phyloP scores from a whole-genome alignment of 2,888 invertebrate species.

The Drosophila atroscutellata region DNA sequence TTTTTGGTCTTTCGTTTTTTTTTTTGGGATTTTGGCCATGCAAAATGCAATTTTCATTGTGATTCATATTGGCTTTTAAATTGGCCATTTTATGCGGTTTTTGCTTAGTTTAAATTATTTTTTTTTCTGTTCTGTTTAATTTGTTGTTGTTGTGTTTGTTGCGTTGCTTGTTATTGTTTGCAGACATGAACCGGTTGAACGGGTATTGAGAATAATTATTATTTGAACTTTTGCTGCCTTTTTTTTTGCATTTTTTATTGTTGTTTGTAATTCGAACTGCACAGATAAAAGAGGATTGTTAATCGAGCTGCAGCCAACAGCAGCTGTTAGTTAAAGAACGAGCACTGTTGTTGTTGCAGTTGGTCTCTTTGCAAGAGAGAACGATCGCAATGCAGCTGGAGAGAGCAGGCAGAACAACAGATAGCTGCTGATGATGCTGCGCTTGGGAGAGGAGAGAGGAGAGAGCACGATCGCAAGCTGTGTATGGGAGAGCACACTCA shows the following conservation, averaged over 20 bases:
- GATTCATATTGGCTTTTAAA: conserved; percentile 55
- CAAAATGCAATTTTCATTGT: conserved; percentile 55
- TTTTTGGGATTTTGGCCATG: conserved; percentile 34
- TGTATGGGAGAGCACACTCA: conserved; percentile 18
- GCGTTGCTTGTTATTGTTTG: conserved; percentile 37
- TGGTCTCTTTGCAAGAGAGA: neutral
- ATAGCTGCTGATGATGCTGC: conserved; percentile 20
- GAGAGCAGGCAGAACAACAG: conserved; percentile 12
- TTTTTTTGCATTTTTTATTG: conserved; percentile 49
- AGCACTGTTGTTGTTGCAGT: neutral
- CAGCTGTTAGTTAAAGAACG: conserved; percentile 6
- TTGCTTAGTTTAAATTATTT: conserved; percentile 1
- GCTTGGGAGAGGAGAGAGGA: neutral
- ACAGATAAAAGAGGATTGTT: neutral
- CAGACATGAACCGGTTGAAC: conserved; percentile 51
- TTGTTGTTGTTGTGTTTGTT: conserved; percentile 15
- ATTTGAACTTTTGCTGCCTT: conserved; percentile 33
- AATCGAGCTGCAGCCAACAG: conserved; percentile 1
- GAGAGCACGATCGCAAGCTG: conserved; percentile 27
- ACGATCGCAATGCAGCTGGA: neutral
- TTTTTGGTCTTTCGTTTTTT: neutral
- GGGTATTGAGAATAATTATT: conserved; percentile 46
- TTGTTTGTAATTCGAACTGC: conserved; percentile 22
- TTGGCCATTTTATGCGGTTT: conserved; percentile 40
- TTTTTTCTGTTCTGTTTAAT: conserved; percentile 18